Percentiles rank a stretch among this genome's conserved stretches.
Evolutionary conservation across 2,797 vertebrate species (phyloP).

Genomic region (Acanthopagrus latus): DNA sequence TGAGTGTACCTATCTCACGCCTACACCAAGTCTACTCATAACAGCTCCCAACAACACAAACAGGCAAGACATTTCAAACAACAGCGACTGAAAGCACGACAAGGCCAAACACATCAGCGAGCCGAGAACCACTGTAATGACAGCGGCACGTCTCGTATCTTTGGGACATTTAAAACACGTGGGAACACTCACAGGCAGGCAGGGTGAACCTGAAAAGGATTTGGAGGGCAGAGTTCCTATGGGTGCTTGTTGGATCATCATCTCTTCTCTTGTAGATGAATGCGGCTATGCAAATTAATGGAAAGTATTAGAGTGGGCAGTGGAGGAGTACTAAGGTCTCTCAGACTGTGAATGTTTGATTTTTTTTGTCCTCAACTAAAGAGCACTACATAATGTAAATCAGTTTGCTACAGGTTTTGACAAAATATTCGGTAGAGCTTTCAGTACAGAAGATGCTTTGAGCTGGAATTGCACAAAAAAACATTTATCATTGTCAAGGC

Average conservation of each 20-base stretch:
- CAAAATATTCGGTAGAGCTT: not conserved
- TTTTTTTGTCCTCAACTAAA: slow-evolving; percentile 32
- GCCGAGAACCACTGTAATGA: not conserved
- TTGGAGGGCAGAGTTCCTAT: slow-evolving; percentile 41
- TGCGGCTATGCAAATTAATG: slow-evolving; percentile 67
- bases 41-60: slow-evolving; percentile 52
- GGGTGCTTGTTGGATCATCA: slow-evolving; percentile 48
- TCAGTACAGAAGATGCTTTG: not conserved
- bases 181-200: slow-evolving; percentile 22
- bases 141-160: slow-evolving; percentile 24
- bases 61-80: slow-evolving; percentile 40
- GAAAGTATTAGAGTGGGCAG: slow-evolving; percentile 67
- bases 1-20: slow-evolving; percentile 63
- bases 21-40: slow-evolving; percentile 63
- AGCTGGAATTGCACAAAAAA: not conserved
- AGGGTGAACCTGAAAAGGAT: slow-evolving; percentile 40
- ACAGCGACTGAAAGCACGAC: slow-evolving; percentile 26
- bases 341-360: slow-evolving; percentile 37
- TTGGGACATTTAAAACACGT: slow-evolving; percentile 30
- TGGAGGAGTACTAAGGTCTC: slow-evolving; percentile 56
- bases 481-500: not conserved
- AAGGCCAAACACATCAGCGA: slow-evolving; percentile 47
- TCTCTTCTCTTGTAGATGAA: slow-evolving; percentile 64
- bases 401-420: not conserved
- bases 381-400: slow-evolving; percentile 19